A percentile compares a stretch with the other conserved stretches of the same genome.
Evolutionary conservation across 2,888 invertebrate species (phyloP).

Genomic region (Carcina quercana): DNA sequence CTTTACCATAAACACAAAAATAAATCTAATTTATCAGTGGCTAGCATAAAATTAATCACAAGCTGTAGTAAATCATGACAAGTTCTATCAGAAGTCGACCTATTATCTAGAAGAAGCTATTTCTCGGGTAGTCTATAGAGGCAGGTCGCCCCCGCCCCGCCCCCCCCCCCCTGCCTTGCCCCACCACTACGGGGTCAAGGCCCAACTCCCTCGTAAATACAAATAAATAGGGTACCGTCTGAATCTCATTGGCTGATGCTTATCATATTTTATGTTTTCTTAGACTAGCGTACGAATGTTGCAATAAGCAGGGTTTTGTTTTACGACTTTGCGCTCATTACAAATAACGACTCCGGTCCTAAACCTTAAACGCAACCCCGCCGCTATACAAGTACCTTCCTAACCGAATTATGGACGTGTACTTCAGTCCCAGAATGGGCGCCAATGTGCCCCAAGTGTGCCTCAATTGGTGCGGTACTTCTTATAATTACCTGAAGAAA

Average conservation of each 20-base stretch:
- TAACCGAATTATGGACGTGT: no score
- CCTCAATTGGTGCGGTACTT: no score
- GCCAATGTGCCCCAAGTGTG: no score
- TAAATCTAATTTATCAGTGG: no score
- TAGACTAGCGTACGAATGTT: slow-evolving; percentile 50
- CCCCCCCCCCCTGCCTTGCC: no score
- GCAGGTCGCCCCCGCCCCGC: slow-evolving; percentile 25
- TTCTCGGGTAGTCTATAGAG: slow-evolving; percentile 33
- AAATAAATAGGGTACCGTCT: slow-evolving; percentile 58
- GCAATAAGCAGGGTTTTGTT: slow-evolving; percentile 43
- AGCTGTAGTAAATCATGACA: slow-evolving; percentile 27
- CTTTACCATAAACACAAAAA: no score
- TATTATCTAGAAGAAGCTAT: slow-evolving; percentile 40
- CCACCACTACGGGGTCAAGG: slow-evolving; percentile 63
- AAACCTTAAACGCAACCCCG: no score
- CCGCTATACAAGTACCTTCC: no score
- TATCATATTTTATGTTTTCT: slow-evolving; percentile 64
- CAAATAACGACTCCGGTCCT: slow-evolving; percentile 7
- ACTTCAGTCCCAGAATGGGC: no score
- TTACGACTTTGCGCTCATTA: slow-evolving; percentile 28
- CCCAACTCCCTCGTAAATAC: slow-evolving; percentile 59
- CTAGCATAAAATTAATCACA: slow-evolving; percentile 20
- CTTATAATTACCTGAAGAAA: no score
- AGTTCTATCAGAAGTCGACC: slow-evolving; percentile 28
- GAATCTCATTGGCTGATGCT: slow-evolving; percentile 58